Percentiles rank a stretch among this genome's conserved stretches.
phyloP scores from a whole-genome alignment of 1,140 invertebrate genomes.

The Drosophila athabasca region DNA sequence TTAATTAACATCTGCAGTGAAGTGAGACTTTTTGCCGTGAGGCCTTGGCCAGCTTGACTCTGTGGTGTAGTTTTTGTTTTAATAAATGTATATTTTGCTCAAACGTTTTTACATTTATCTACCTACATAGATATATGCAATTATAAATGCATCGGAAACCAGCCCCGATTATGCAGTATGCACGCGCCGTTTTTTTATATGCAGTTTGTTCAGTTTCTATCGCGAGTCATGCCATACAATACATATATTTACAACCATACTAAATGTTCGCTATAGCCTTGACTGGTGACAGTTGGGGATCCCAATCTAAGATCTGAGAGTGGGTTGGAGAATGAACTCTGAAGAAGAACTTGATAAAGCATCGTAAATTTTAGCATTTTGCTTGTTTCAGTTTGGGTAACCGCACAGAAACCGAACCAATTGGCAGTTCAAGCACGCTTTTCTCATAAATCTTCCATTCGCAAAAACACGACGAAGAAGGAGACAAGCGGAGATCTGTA shows the following conservation, averaged over 20 bases:
- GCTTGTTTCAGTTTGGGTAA: not conserved
- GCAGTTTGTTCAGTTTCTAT: constrained; percentile 27
- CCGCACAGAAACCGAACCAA: not conserved
- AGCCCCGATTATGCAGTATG: constrained; percentile 37
- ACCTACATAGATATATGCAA: constrained; percentile 19
- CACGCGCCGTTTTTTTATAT: constrained; percentile 7
- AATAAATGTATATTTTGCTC: not conserved
- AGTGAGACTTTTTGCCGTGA: constrained; percentile 38
- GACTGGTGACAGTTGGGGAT: not conserved
- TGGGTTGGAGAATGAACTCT: constrained; percentile 1
- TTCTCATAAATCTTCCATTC: constrained; percentile 40
- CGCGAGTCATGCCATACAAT: not conserved
- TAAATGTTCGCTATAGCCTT: constrained; percentile 5
- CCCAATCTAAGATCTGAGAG: constrained; percentile 4
- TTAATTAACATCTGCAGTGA: constrained; percentile 68
- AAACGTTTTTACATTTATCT: constrained; percentile 20
- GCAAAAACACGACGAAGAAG: constrained; percentile 10
- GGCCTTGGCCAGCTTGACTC: constrained; percentile 48
- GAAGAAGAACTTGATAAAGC: not conserved
- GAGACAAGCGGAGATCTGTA: not conserved
- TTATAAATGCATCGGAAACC: constrained; percentile 46
- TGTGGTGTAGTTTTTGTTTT: constrained; percentile 25
- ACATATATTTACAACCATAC: not conserved
- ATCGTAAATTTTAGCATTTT: constrained; percentile 5
- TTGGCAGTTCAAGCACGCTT: constrained; percentile 50